Evolutionary conservation across 2,113 vertebrate species (phyloP).

Genomic region (Stictonetta naevosa): DNA sequence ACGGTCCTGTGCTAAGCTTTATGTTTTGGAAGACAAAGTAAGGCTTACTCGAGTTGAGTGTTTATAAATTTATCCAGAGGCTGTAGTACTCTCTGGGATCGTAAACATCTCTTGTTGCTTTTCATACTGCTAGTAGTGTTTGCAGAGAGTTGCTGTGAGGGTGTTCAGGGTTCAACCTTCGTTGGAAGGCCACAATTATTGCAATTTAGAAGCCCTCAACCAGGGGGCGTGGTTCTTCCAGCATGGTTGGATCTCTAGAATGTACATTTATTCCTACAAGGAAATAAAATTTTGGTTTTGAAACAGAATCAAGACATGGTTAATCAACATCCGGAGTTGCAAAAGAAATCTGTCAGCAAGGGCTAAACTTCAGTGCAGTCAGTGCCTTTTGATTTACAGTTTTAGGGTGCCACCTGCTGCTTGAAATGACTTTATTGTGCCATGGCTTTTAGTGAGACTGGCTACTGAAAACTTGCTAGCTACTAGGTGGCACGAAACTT

Average conservation of each 20-base stretch:
- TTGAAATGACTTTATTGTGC: not conserved
- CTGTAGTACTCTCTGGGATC: not conserved
- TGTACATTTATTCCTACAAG: not conserved
- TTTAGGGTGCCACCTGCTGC: not conserved
- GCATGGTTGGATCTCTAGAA: not conserved
- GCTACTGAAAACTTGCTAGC: not conserved
- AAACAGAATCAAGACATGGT: not conserved
- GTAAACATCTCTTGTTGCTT: accelerated
- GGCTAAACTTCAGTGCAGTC: not conserved
- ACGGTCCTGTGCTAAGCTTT: too few species aligned
- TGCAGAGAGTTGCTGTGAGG: accelerated
- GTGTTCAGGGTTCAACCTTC: accelerated
- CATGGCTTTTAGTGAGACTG: not conserved
- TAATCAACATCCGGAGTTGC: not conserved
- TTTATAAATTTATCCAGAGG: not conserved
- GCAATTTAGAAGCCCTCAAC: too few species aligned
- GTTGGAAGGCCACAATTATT: accelerated
- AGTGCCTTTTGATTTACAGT: not conserved
- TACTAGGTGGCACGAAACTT: not conserved
- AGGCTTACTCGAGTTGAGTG: accelerated
- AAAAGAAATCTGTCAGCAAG: not conserved
- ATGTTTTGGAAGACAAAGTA: accelerated
- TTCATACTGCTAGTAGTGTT: not conserved
- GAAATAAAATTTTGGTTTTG: not conserved
- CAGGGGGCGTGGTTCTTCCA: not conserved